Evolutionary conservation across 2,888 invertebrate genomes (phyloP), one percentile per base, ranked within the genome.

Genomic region (Caenorhabditis parvicauda): DNA sequence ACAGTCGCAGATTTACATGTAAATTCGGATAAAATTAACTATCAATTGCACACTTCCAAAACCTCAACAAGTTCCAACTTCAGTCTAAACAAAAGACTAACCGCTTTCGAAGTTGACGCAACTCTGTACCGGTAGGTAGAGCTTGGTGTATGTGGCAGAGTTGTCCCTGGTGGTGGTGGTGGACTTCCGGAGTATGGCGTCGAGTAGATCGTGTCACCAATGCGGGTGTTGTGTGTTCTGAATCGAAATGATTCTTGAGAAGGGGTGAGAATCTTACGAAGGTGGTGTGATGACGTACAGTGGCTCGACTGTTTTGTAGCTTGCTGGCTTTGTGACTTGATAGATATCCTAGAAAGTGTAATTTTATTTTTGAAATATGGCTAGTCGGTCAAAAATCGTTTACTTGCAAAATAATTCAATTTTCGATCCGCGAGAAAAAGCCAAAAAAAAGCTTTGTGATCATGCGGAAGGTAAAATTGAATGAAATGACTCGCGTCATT

Each of bases 241-340:
- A 19, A 22, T 9, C 25, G n/a, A 19, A 21, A n/a, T 49, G 6
- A 4, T 22, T 46, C 21, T 19, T 21, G 5, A 2, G n/a, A 53
- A 22, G 27, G 35, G 22, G 21, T 38, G 12, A 49, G 29, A 24
- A 2, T 29, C 59, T 49, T 38, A 66, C 63, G 59, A 54, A 25
- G 72, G 69, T 21, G 77, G 77, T 3, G 78, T 77, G 32, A 78
- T 73, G 41, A 79, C 77, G 55, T 79, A 79, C 32, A 79, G 67
- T 1, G 79, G 79, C 43, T 79, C 79, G 52, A 77, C 70, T 19
- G 74, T 69, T 49, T 79, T 79, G 69, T 79, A 79, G 7, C 75
- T 72, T 12, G 74, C 72, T 9, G 70, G 60, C 25, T 76, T 75
- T 9, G 72, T 77, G 17, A 79, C 77, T 41, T 76, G 66, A 60